Conservation (phyloP, 2,888 invertebrate genomes). For the Drosophila suboccidentalis region DNA sequence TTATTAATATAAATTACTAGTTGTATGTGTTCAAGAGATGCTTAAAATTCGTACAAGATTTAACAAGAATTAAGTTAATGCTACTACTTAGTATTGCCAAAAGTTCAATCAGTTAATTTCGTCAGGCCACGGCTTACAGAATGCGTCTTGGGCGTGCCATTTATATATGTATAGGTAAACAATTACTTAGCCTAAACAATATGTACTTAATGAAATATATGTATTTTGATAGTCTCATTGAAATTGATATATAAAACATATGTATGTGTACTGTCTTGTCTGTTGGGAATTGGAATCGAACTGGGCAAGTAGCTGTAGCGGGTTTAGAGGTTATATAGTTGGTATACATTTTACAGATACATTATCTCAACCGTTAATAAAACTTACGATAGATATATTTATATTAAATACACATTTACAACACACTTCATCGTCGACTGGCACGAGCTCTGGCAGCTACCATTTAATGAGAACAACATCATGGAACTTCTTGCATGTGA, state of each 20-base stretch:
- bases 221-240: slow-evolving; percentile 30
- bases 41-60: slow-evolving; percentile 18
- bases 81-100: slow-evolving; percentile 41
- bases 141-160: slow-evolving; percentile 9
- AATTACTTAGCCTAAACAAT: slow-evolving; percentile 28
- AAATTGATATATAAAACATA: slow-evolving; percentile 22
- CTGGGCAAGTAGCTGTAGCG: slow-evolving; percentile 38
- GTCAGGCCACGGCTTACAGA: slow-evolving; percentile 4
- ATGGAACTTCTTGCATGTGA: slow-evolving; percentile 12
- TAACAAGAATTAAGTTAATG: slow-evolving; percentile 19
- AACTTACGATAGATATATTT: slow-evolving; percentile 41
- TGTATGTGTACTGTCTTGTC: slow-evolving; percentile 9
- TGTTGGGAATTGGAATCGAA: slow-evolving; percentile 2
- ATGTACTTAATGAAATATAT: slow-evolving; percentile 23
- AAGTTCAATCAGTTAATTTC: slow-evolving; percentile 14
- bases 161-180: slow-evolving; percentile 9
- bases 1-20: slow-evolving; percentile 19
- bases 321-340: slow-evolving; percentile 18
- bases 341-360: slow-evolving; percentile 25
- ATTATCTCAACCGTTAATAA: slow-evolving; percentile 26
- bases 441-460: slow-evolving; percentile 26
- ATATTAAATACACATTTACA: slow-evolving; percentile 45
- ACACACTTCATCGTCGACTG: slow-evolving; percentile 13
- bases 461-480: slow-evolving; percentile 19
- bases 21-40: slow-evolving; percentile 18